phyloP scores from a whole-genome alignment of 2,113 vertebrate genomes.

The Takifugu flavidus region DNA sequence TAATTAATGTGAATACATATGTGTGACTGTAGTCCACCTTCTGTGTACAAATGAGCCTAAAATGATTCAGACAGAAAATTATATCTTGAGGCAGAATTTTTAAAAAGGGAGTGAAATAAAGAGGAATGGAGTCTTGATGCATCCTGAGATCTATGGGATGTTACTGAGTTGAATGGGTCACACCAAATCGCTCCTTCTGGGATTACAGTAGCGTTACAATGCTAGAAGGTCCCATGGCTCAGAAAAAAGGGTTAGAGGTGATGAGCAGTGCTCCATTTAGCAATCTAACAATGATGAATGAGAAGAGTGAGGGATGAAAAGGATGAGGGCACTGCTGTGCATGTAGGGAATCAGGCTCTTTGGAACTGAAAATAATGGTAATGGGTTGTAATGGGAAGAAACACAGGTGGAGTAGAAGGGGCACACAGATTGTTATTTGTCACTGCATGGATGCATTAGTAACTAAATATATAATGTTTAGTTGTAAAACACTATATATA shows the following conservation, averaged over 20 bases:
- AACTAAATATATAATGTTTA: background rate
- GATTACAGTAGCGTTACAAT: constrained; percentile 29
- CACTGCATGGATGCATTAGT: background rate
- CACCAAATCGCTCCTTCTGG: constrained; percentile 51
- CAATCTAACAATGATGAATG: constrained; percentile 61
- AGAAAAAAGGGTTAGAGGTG: constrained; percentile 70
- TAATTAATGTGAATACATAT: no score
- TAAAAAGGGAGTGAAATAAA: constrained; percentile 12
- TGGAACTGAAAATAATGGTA: constrained; percentile 36
- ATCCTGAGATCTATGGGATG: constrained; percentile 57
- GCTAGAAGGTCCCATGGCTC: constrained; percentile 51
- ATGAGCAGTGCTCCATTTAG: constrained; percentile 65
- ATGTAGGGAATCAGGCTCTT: constrained; percentile 27
- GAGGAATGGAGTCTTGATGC: constrained; percentile 56
- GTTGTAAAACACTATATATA: no score
- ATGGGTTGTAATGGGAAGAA: constrained; percentile 59
- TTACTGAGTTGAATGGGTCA: constrained; percentile 50
- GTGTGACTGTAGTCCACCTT: no score
- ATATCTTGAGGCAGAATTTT: background rate
- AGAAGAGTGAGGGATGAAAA: constrained; percentile 36
- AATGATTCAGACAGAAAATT: constrained; percentile 5
- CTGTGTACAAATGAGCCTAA: constrained; percentile 5
- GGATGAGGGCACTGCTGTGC: constrained; percentile 32
- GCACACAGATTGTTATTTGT: background rate
- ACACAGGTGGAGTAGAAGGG: constrained; percentile 58